Evolutionary conservation across 2,888 invertebrate species (phyloP).

Genomic region (Synanthedon formicaeformis): DNA sequence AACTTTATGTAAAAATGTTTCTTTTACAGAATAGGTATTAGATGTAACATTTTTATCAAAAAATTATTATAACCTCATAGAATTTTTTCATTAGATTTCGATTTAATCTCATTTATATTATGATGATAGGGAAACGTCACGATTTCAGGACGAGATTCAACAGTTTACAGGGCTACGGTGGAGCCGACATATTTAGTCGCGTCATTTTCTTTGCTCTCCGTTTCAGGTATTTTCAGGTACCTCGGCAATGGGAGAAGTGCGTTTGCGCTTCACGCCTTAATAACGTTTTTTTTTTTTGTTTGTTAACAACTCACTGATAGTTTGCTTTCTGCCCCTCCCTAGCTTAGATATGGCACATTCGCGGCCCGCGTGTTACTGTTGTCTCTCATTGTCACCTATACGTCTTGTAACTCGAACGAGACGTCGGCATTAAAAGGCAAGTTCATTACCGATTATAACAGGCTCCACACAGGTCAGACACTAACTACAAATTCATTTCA

Average conservation of each 20-base stretch:
- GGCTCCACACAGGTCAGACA: slow-evolving; percentile 64
- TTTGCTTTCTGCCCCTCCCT: slow-evolving; percentile 72
- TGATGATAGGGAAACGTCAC: slow-evolving; percentile 36
- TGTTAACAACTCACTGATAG: slow-evolving; percentile 65
- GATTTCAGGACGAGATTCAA: slow-evolving; percentile 68
- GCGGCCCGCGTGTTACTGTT: slow-evolving; percentile 72
- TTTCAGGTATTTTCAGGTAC: slow-evolving; percentile 69
- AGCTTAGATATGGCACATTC: slow-evolving; percentile 72
- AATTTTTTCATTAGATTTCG: neutral
- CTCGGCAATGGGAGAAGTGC: slow-evolving; percentile 47
- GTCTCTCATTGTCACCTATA: slow-evolving; percentile 71
- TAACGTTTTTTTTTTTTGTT: slow-evolving; percentile 24
- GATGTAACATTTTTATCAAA: neutral
- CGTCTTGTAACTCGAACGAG: slow-evolving; percentile 70
- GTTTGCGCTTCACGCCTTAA: slow-evolving; percentile 49
- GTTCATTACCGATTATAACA: slow-evolving; percentile 63
- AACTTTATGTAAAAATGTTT: too few relatives aligned
- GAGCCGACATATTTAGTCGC: slow-evolving; percentile 59
- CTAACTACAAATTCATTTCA: slow-evolving; percentile 35
- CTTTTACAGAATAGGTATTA: slow-evolving; percentile 1
- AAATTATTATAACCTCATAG: neutral
- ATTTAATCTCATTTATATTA: neutral
- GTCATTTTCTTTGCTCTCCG: slow-evolving; percentile 53
- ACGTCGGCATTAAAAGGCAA: slow-evolving; percentile 69
- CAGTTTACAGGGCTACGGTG: slow-evolving; percentile 68